Evolutionary conservation across 2,113 vertebrate species (phyloP).

Genomic region (Myanophis thanlyinensis): DNA sequence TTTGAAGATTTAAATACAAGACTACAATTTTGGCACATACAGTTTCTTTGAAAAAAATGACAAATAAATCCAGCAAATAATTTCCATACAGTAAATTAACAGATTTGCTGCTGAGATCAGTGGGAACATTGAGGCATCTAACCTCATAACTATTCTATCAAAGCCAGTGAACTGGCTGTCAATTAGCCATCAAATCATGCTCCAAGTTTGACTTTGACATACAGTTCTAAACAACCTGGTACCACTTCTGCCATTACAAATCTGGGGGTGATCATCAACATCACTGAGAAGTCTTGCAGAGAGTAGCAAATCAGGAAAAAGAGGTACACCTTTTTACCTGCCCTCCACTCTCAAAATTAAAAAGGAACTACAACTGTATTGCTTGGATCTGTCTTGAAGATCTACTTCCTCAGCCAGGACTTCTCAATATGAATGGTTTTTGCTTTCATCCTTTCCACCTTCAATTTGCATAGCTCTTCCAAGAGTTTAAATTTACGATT

Average conservation of each 20-base stretch:
- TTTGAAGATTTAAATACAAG: background rate
- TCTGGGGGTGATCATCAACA: background rate
- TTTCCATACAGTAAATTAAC: background rate
- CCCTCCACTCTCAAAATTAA: background rate
- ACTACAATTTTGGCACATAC: background rate
- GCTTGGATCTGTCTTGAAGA: background rate
- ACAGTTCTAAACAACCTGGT: background rate
- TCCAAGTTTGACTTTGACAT: background rate
- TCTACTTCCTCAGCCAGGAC: background rate
- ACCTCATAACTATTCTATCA: background rate
- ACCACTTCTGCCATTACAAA: background rate
- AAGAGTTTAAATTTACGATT: background rate
- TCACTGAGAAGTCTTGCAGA: background rate
- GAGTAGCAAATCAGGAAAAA: background rate
- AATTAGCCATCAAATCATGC: background rate
- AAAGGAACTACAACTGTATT: background rate
- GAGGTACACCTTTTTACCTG: background rate
- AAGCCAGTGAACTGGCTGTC: background rate
- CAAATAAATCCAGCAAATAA: slow-evolving; percentile 4
- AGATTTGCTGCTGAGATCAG: background rate
- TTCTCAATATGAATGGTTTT: background rate
- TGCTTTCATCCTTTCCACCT: background rate
- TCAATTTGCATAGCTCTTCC: background rate
- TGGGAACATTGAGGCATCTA: background rate
- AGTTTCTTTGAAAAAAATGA: background rate